phyloP scores from a whole-genome alignment of 1,140 invertebrate genomes.

The Drosophila ercepeae region DNA sequence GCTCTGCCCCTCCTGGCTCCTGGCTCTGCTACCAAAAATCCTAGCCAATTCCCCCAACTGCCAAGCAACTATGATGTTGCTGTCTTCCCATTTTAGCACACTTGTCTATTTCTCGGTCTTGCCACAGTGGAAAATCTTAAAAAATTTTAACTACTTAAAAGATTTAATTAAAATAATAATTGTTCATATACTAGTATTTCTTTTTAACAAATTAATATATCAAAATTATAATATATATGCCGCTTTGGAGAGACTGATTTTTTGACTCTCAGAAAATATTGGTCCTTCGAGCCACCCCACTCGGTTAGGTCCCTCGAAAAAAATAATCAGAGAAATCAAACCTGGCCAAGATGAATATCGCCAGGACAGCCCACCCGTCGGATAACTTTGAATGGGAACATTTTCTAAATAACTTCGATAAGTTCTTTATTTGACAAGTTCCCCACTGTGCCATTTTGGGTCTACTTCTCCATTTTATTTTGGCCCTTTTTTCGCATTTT shows the following conservation, averaged over 20 bases:
- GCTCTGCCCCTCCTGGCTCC: slow-evolving; percentile 6
- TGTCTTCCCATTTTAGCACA: slow-evolving; percentile 30
- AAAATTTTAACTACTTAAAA: too few relatives aligned
- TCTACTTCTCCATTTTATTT: slow-evolving; percentile 8
- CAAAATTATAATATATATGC: too few relatives aligned
- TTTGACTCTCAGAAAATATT: too few relatives aligned
- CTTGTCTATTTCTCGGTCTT: slow-evolving; percentile 34
- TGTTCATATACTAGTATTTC: too few relatives aligned
- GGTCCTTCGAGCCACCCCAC: too few relatives aligned
- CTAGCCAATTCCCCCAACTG: slow-evolving; percentile 70
- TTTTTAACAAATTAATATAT: too few relatives aligned
- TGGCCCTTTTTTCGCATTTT: slow-evolving; percentile 19
- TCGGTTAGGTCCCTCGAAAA: neutral
- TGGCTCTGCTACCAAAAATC: slow-evolving; percentile 42
- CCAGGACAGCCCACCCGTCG: slow-evolving; percentile 6
- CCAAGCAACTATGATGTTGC: slow-evolving; percentile 53
- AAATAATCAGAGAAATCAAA: slow-evolving; percentile 25
- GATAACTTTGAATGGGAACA: slow-evolving; percentile 26
- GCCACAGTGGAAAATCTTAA: slow-evolving; percentile 41
- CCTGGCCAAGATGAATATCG: slow-evolving; percentile 31
- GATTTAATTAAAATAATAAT: too few relatives aligned
- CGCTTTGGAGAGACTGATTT: too few relatives aligned
- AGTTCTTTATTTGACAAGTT: slow-evolving; percentile 51
- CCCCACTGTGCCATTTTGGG: slow-evolving; percentile 35
- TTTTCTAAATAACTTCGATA: slow-evolving; percentile 36